Base-by-base conservation (phyloP, 2,888 invertebrate genomes). In the Dicyrtomina minuta region DNA sequence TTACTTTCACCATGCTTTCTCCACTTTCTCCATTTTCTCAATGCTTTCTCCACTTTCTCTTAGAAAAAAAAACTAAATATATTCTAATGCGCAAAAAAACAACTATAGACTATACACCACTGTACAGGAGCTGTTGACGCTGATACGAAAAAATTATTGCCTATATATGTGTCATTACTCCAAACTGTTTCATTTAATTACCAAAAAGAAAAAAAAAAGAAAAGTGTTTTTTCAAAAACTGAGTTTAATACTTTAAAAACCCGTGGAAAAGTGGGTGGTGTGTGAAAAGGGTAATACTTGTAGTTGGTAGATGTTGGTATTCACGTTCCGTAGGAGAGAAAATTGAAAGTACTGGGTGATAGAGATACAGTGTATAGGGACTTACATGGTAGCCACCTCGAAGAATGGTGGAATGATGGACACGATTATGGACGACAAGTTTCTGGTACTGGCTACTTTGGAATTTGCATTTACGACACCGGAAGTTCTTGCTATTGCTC, bases 401-500 rank as follows among this genome's bases (percentile, higher is more conserved):
- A 43, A 62, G 33, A 39, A 60, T 27, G 55, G 74, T 70, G 39
- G 74, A 72, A 66, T 78, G 78, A 41, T 75, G 78, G 26, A 78
- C 59, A 70, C 75, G 75, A 55, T 70, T 72, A 64, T 78, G 78
- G 66, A 78, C 75, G 66, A 76, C 70, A 39, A 76, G 74, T 61
- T 62, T 75, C 43, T 74, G 74, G 72, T 78, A 78, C 44, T 73
- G 74, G 53, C 62, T 64, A 56, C 71, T 69, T 10, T 72, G 68
- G 60, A 78, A 78, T 71, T 73, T 75, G 66, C 78, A 78, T 72
- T 75, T 78, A 55, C 76, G 72, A 70, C 78, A 78, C 41, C 76
- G 70, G 69, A 78, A 78, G 41, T 44, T 70, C 60, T n/a, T 41
- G 20, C 44, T 61, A 33, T 53, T 56, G 55, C 51, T 41, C 22